Percentiles rank a stretch among this genome's conserved stretches.
Conservation (phyloP, 2,797 vertebrate species). For the Myotis findleyi region DNA sequence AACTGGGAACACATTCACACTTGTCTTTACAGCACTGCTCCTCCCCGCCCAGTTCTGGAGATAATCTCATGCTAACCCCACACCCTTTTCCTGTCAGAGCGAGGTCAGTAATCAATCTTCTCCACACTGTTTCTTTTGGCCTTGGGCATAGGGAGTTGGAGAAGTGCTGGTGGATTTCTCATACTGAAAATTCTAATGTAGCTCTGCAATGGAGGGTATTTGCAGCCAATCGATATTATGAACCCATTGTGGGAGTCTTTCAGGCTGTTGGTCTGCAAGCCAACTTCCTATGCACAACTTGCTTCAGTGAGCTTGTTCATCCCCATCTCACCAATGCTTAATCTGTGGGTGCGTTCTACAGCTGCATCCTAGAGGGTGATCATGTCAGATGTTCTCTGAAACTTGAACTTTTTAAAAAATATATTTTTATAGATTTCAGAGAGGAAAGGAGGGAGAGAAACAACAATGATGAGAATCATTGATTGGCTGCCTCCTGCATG, state of each 20-base stretch:
- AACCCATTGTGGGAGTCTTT: not conserved
- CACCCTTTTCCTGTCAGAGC: slow-evolving; percentile 46
- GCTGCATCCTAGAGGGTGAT: not conserved
- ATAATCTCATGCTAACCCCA: not conserved
- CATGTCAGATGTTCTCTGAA: not conserved
- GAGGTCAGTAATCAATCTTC: not conserved
- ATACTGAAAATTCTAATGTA: not conserved
- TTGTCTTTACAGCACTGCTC: not conserved
- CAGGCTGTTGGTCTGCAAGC: not conserved
- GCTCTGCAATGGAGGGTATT: not conserved
- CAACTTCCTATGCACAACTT: not conserved
- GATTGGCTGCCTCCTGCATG: too few species aligned
- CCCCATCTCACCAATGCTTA: not conserved
- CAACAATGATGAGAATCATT: too few species aligned
- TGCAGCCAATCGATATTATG: not conserved
- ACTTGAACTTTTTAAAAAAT: not conserved
- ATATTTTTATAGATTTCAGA: too few species aligned
- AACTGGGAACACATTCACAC: not conserved
- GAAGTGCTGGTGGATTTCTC: not conserved
- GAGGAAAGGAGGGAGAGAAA: too few species aligned
- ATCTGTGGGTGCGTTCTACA: not conserved
- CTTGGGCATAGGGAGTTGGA: not conserved
- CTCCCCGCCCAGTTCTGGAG: not conserved
- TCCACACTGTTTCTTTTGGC: slow-evolving; percentile 53
- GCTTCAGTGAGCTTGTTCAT: not conserved